phyloP scores from a whole-genome alignment of 2,888 invertebrate genomes.

The Philaethria dido region DNA sequence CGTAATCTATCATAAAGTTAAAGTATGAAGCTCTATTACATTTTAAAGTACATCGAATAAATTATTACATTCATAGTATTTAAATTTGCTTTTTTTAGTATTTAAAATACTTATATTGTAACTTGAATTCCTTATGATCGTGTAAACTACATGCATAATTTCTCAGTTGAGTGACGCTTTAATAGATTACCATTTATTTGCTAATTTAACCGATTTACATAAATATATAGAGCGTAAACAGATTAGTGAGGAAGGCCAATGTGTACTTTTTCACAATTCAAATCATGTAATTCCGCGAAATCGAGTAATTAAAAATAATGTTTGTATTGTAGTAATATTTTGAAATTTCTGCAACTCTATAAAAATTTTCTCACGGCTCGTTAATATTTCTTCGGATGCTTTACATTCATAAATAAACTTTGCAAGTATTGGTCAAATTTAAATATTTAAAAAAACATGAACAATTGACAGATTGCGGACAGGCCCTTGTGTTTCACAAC shows the following conservation, averaged over 20 bases:
- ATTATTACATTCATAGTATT: neutral
- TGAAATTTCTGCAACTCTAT: neutral
- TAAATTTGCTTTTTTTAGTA: neutral
- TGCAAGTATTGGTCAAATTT: neutral
- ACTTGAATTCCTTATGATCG: neutral
- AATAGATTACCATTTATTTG: conserved; percentile 44
- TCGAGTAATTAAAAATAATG: conserved; percentile 19
- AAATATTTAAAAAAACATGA: neutral
- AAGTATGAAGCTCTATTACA: neutral
- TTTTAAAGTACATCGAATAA: too few species aligned
- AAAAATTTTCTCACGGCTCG: neutral
- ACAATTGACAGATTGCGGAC: neutral
- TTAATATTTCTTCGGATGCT: neutral
- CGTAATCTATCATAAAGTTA: neutral
- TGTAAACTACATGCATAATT: conserved; percentile 10
- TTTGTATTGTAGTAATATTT: neutral
- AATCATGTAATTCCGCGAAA: conserved; percentile 21
- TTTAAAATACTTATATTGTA: neutral
- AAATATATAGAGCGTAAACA: conserved; percentile 58
- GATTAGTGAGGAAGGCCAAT: conserved; percentile 56
- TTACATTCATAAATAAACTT: neutral
- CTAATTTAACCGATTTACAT: conserved; percentile 41
- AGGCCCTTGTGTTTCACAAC: conserved; percentile 11
- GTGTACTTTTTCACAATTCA: conserved; percentile 38
- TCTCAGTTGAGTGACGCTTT: conserved; percentile 23